Percentiles rank a stretch among this genome's conserved stretches.
Conservation (phyloP, 2,113 vertebrate genomes). For the Pseudolaguvia tuberculata region DNA sequence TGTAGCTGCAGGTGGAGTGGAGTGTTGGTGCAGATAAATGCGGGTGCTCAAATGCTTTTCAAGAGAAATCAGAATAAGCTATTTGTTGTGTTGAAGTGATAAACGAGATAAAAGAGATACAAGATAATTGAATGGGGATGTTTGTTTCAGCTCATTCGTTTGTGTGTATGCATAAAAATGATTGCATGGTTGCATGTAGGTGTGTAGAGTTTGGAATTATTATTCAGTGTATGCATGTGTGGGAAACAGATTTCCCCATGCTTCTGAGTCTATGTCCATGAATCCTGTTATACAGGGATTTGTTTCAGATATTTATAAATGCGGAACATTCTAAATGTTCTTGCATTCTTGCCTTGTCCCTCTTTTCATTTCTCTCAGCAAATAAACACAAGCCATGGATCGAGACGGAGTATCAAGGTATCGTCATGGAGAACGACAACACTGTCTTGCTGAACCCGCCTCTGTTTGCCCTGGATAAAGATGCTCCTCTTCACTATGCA, state of each 20-base stretch:
- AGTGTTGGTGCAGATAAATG: background rate
- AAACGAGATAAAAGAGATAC: conserved; percentile 52
- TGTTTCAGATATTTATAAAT: conserved; percentile 25
- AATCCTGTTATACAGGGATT: conserved; percentile 53
- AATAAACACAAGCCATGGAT: conserved; percentile 99
- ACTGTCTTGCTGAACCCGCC: conserved; percentile 94
- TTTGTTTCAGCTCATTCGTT: conserved; percentile 17
- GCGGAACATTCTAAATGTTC: conserved; percentile 53
- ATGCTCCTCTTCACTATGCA: conserved; percentile 91
- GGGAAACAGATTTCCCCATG: conserved; percentile 7
- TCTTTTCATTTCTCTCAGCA: conserved; percentile 67
- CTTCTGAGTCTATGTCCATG: conserved; percentile 9
- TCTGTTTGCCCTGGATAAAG: conserved; percentile 94
- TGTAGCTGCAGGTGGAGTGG: conserved; percentile 2
- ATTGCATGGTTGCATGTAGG: background rate
- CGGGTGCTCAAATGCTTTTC: conserved; percentile 6
- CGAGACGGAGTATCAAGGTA: conserved; percentile 96
- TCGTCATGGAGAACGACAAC: conserved; percentile 98
- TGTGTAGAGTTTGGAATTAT: background rate
- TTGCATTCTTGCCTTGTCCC: conserved; percentile 46
- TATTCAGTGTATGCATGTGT: background rate
- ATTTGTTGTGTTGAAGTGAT: conserved; percentile 54
- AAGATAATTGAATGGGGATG: conserved; percentile 45
- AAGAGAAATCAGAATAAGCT: background rate
- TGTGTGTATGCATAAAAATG: background rate